Base-by-base conservation (phyloP, 2,888 invertebrate species). In the Germaria angustata region DNA sequence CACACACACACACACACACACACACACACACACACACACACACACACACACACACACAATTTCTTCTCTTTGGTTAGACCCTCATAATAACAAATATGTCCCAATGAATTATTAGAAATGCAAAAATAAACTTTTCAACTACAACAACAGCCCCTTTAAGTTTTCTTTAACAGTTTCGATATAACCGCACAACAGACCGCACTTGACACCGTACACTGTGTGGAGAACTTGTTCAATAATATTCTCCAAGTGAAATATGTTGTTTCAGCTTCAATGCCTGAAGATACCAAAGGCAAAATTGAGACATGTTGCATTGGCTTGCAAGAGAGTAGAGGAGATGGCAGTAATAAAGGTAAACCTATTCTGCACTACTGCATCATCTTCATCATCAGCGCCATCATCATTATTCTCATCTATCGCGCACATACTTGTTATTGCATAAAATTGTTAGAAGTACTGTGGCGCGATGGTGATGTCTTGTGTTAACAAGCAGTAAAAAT, bases 241-340 rank as follows among this genome's bases (percentile, higher is more conserved):
- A 51, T 77, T 68, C 68, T 77, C 53, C 72, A 66, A 77, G 66
- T 77, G 77, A 72, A 71, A 59, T 53, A 77, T 81, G 72, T 72
- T 81, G 77, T 72, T 72, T 75, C 75, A 65, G 41, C 81, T 78
- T 78, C 61, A 78, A 59, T 75, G 79, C 65, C 75, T 46, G 51
- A 71, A 71, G 78, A 69, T 82, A 75, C 51, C 39, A 39, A 75
- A 75, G 59, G 78, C n/a, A 75, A 82, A 79, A 82, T 82, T 75
- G 57, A 71, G 59, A 69, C 65, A 68, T 73, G 55, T 73, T 68
- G 68, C 68, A 69, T 80, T 75, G 55, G 63, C 15, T 68, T 41
- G 24, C 53, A 39, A 8, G 20, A 34, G 24, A 49, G 49, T 13
- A 3, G 1, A 32, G 55, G 28, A 66, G 66, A 17, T 59, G 63